Conservation (phyloP, 2,888 invertebrate genomes). For the Cacoxenus indagator region DNA sequence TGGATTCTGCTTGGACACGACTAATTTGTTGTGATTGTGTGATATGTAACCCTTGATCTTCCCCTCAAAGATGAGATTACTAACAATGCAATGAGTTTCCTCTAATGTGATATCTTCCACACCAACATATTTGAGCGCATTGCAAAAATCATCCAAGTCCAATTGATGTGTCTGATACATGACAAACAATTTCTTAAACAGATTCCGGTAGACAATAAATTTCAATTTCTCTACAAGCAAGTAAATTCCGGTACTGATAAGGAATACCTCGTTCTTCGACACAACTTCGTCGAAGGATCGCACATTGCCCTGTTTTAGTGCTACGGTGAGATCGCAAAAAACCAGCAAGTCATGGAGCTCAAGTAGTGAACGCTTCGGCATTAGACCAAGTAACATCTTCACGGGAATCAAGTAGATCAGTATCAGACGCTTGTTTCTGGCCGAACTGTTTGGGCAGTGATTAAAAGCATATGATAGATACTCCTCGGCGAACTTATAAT, state of each 20-base stretch:
- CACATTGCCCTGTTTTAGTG: slow-evolving; percentile 92
- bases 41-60: slow-evolving; percentile 99
- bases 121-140: slow-evolving; percentile 85
- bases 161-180: slow-evolving; percentile 87
- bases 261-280: slow-evolving; percentile 89
- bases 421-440: slow-evolving; percentile 90
- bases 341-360: slow-evolving; percentile 91
- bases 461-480: slow-evolving; percentile 93
- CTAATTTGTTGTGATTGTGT: slow-evolving; percentile 95
- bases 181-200: slow-evolving; percentile 90
- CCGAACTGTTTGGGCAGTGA: slow-evolving; percentile 85
- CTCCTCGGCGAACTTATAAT: slow-evolving; percentile 93
- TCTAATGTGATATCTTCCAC: slow-evolving; percentile 90
- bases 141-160: slow-evolving; percentile 86
- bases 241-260: slow-evolving; percentile 97
- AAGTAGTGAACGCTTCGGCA: slow-evolving; percentile 87
- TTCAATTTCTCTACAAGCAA: slow-evolving; percentile 96
- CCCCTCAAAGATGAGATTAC: slow-evolving; percentile 95
- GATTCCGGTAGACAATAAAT: slow-evolving; percentile 93
- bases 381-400: slow-evolving; percentile 95
- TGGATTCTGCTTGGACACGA: slow-evolving; percentile 96
- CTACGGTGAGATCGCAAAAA: slow-evolving; percentile 89
- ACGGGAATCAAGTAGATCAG: slow-evolving; percentile 96
- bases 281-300: slow-evolving; percentile 86
- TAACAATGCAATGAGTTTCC: slow-evolving; percentile 96